phyloP scores from a whole-genome alignment of 2,113 vertebrate genomes.

The Takifugu bimaculatus region DNA sequence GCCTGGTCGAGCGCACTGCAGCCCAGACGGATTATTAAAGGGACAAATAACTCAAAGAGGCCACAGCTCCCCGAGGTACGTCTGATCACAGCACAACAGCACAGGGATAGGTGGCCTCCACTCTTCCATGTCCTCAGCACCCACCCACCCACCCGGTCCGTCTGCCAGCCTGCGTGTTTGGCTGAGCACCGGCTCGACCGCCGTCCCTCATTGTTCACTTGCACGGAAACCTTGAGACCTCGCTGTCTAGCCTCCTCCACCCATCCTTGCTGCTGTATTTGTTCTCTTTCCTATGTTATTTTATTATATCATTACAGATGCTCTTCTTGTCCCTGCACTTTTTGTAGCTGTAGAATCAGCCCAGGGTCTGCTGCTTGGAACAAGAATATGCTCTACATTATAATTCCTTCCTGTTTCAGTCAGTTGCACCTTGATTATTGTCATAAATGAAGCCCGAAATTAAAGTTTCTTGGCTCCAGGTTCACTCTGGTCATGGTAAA shows the following conservation, averaged over 20 bases:
- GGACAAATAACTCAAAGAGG: slow-evolving; percentile 72
- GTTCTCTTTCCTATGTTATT: not conserved
- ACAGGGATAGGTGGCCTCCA: slow-evolving; percentile 45
- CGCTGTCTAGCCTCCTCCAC: not conserved
- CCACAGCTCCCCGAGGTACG: slow-evolving; percentile 61
- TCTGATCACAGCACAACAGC: slow-evolving; percentile 57
- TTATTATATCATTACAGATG: not conserved
- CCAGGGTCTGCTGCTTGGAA: too few relatives aligned
- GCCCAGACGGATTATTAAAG: slow-evolving; percentile 73
- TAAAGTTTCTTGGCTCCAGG: slow-evolving; percentile 21
- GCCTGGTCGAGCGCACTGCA: slow-evolving; percentile 49
- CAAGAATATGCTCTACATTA: too few relatives aligned
- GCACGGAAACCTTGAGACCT: slow-evolving; percentile 50
- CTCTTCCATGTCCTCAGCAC: slow-evolving; percentile 43
- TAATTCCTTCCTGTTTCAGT: too few relatives aligned
- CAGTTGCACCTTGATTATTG: too few relatives aligned
- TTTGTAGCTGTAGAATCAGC: too few relatives aligned
- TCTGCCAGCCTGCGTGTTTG: slow-evolving; percentile 40
- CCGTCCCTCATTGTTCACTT: slow-evolving; percentile 30
- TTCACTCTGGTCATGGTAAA: slow-evolving; percentile 23
- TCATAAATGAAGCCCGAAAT: not conserved
- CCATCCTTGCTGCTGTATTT: not conserved
- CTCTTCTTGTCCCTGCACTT: not conserved
- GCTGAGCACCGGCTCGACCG: slow-evolving; percentile 28
- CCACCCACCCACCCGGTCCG: slow-evolving; percentile 38